Percentiles rank a stretch among this genome's conserved stretches.
These are phyloP conservation scores for Xyliphius kryptos DNA, from an alignment of 2,113 vertebrate species.

Conservation along the genomic window DNA sequence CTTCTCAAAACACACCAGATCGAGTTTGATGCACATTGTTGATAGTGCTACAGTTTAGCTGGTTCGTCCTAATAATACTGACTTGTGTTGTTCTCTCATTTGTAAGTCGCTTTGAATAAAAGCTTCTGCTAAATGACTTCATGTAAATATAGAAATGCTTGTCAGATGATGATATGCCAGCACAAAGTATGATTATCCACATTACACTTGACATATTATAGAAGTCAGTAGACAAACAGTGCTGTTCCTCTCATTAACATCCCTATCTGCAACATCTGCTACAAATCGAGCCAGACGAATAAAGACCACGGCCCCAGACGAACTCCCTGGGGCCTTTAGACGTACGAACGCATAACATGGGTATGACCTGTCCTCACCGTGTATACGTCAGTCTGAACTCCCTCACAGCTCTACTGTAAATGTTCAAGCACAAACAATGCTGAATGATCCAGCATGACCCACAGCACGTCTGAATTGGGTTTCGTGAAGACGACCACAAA, in stretches of 20 bases:
- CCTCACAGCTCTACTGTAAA: slow-evolving; percentile 9
- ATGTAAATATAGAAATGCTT: background rate
- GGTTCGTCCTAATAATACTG: too few species aligned
- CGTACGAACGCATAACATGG: slow-evolving; percentile 14
- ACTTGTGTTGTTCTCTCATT: too few species aligned
- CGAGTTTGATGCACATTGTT: too few species aligned
- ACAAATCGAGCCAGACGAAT: slow-evolving; percentile 17
- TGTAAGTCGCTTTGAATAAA: too few species aligned
- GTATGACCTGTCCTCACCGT: background rate
- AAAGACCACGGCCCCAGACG: slow-evolving; percentile 23
- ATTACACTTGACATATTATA: slow-evolving; percentile 15
- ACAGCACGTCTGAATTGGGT: slow-evolving; percentile 4
- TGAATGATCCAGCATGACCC: slow-evolving; percentile 6
- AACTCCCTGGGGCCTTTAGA: slow-evolving; percentile 22
- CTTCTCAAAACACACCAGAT: too few species aligned
- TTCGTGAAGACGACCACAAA: slow-evolving; percentile 42
- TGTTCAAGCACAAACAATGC: slow-evolving; percentile 10
- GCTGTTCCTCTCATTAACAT: slow-evolving; percentile 26
- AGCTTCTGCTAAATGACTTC: too few species aligned
- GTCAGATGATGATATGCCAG: slow-evolving; percentile 7
- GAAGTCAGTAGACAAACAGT: slow-evolving; percentile 27
- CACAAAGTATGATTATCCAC: slow-evolving; percentile 11
- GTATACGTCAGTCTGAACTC: background rate
- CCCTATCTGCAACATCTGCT: slow-evolving; percentile 19
- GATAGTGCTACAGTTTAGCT: too few species aligned